Evolutionary conservation across 1,140 invertebrate species (phyloP).

Genomic region (Oncopodura yosiiana): DNA sequence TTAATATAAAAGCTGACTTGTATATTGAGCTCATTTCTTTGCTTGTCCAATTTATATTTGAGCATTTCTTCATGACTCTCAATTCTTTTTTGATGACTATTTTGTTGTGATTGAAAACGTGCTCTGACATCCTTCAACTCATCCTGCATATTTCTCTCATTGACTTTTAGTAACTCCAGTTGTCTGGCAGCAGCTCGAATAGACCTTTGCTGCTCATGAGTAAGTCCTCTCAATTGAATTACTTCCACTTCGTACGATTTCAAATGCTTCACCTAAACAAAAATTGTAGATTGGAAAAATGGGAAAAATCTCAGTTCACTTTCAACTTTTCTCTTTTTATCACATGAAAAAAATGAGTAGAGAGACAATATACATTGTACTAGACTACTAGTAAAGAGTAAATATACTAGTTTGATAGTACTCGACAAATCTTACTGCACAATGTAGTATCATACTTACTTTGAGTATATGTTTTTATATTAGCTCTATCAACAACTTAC

Average conservation of each 20-base stretch:
- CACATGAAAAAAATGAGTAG: too few relatives aligned
- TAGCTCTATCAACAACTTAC: too few relatives aligned
- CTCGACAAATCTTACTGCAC: too few relatives aligned
- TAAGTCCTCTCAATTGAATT: slow-evolving; percentile 46
- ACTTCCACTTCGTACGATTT: slow-evolving; percentile 51
- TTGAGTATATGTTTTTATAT: too few relatives aligned
- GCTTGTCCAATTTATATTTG: slow-evolving; percentile 42
- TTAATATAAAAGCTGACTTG: slow-evolving; percentile 38
- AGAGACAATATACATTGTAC: too few relatives aligned
- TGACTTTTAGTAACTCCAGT: slow-evolving; percentile 48
- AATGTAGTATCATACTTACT: too few relatives aligned
- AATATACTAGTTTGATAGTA: too few relatives aligned
- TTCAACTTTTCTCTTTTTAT: too few relatives aligned
- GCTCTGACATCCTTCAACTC: slow-evolving; percentile 46
- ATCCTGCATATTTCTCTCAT: slow-evolving; percentile 46
- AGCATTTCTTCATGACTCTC: slow-evolving; percentile 30
- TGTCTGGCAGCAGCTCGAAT: slow-evolving; percentile 47
- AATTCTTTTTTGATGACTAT: slow-evolving; percentile 24
- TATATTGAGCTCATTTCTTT: slow-evolving; percentile 49
- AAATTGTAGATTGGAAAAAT: background rate
- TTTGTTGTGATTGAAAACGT: slow-evolving; percentile 34
- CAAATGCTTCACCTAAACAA: slow-evolving; percentile 43
- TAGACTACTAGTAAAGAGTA: too few relatives aligned
- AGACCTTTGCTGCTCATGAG: slow-evolving; percentile 49
- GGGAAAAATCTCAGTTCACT: too few relatives aligned